Base-by-base conservation (phyloP, 2,113 vertebrate genomes). In the Centropus unirufus region DNA sequence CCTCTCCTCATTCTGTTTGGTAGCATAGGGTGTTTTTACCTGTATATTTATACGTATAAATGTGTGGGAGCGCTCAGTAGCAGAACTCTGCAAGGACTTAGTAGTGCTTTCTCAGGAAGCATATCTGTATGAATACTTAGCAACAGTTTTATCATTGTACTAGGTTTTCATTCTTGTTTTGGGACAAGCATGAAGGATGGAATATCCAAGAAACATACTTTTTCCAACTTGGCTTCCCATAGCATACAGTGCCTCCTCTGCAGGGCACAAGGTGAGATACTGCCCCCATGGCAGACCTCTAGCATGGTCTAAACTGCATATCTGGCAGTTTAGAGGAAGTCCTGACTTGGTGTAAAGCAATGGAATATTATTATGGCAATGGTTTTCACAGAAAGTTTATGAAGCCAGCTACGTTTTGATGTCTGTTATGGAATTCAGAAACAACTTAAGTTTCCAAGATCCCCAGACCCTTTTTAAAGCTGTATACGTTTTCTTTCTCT, bases 61-160 rank as follows among this genome's bases (percentile, higher is more conserved):
- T 34, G 32, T 18, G 24, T 1, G 0, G 2, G 2, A 5, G 4
- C 40, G 10, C 17, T 73, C 55, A 36, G 7, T 42, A 39, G 83
- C 47, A 88, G 67, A 18, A 34, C 62, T 47, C n/a, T 36, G 18
- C 36, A 1, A 30, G 49, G 4, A 3, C 32, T 54, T 49, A 24
- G 32, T 22, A 3, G 12, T 47, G 62, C 11, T 40, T 91, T 57
- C 49, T 61, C 20, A 47, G 32, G 40, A 67, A 27, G 15, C 14
- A 1, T 26, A 26, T 20, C 34, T 44, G 9, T 44, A 27, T 9
- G 54, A 75, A 15, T 62, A 46, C 57, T 61, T 46, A 68, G 11
- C 58, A 82, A 34, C 4, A 1, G 55, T 51, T 52, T 58, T 66
- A 29, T 17, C 16, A 5, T 8, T 40, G 11, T 46, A 15, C 11